These are phyloP conservation scores for Eulithis prunata DNA, from an alignment of 2,888 invertebrate genomes.

Conservation along the genomic window DNA sequence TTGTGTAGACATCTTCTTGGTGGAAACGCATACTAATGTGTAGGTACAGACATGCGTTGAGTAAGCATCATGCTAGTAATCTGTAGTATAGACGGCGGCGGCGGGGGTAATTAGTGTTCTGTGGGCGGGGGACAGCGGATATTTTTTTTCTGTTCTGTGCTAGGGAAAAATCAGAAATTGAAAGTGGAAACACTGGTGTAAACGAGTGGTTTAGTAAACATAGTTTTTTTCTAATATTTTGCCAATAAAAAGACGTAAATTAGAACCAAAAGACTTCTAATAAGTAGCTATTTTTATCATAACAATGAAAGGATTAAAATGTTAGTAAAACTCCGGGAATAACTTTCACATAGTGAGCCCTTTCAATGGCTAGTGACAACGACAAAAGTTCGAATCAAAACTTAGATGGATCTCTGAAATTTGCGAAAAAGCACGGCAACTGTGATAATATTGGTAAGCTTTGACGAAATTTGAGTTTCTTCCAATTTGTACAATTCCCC, in stretches of 20 bases:
- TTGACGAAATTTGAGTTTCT: too few relatives aligned
- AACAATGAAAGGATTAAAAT: constrained; percentile 28
- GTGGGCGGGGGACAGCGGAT: too few relatives aligned
- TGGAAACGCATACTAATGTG: too few relatives aligned
- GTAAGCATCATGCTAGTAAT: too few relatives aligned
- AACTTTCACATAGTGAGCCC: constrained; percentile 46
- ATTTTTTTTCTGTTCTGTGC: too few relatives aligned
- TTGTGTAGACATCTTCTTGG: too few relatives aligned
- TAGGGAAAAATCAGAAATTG: too few relatives aligned
- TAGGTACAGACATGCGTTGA: too few relatives aligned
- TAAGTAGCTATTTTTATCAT: constrained; percentile 29
- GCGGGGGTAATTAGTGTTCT: too few relatives aligned
- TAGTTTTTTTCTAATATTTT: constrained; percentile 47
- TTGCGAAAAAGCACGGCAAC: constrained; percentile 66
- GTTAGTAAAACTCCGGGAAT: constrained; percentile 24
- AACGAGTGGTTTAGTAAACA: constrained; percentile 62
- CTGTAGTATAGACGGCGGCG: too few relatives aligned
- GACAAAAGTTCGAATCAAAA: constrained; percentile 79
- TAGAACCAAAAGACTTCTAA: constrained; percentile 52
- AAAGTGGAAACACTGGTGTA: too few relatives aligned
- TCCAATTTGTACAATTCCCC: neutral
- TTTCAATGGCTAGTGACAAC: constrained; percentile 83
- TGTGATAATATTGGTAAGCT: constrained; percentile 68
- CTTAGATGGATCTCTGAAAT: constrained; percentile 74
- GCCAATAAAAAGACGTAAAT: constrained; percentile 27